Conservation (phyloP, 2,113 vertebrate species). For the Syrmaticus mikado region DNA sequence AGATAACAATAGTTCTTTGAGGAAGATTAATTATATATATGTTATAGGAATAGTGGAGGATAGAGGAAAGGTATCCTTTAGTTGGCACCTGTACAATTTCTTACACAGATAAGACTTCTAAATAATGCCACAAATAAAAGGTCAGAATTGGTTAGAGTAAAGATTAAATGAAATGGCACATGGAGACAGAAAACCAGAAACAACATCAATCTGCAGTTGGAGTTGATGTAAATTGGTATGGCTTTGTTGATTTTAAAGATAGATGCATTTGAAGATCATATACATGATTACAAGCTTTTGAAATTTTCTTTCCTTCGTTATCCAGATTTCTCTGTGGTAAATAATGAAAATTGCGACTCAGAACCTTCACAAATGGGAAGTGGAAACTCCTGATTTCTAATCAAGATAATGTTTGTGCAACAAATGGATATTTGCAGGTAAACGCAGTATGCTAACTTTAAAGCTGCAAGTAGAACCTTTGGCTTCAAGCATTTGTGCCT, state of each 20-base stretch:
- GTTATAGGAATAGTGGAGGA: background rate
- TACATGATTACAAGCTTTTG: background rate
- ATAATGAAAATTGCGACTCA: background rate
- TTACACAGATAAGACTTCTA: background rate
- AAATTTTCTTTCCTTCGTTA: background rate
- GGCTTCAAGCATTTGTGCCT: background rate
- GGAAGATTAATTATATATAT: background rate
- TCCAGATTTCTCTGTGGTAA: background rate
- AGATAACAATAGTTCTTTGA: background rate
- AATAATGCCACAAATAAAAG: background rate
- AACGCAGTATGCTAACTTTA: background rate
- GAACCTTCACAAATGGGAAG: background rate
- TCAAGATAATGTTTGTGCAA: background rate
- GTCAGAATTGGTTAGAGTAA: background rate
- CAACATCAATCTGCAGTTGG: background rate
- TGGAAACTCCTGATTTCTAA: background rate
- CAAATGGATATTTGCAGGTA: conserved; percentile 32
- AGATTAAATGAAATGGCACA: background rate
- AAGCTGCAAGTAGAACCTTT: background rate
- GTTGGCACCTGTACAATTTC: background rate
- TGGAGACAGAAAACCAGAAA: background rate
- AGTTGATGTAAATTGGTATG: background rate
- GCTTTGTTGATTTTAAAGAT: background rate
- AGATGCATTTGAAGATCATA: background rate
- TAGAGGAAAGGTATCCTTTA: background rate